phyloP scores from a whole-genome alignment of 2,888 invertebrate genomes.

The Phytoseiulus persimilis region DNA sequence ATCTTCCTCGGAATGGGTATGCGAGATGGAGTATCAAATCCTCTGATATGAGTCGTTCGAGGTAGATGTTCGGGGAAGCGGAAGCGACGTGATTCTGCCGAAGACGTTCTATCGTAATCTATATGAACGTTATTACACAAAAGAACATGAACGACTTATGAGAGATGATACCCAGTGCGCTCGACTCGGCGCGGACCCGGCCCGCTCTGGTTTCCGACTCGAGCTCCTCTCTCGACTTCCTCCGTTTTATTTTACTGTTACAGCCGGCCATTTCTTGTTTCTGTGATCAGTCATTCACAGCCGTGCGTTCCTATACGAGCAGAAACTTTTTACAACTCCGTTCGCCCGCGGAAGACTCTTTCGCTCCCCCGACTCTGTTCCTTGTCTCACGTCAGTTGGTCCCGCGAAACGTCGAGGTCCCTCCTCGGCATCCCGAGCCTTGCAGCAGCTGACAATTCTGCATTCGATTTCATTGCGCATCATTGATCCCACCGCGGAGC shows the following conservation, averaged over 20 bases:
- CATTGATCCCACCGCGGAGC: not conserved
- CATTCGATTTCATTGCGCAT: too few relatives aligned
- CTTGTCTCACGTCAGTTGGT: not conserved
- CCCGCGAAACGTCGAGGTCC: not conserved
- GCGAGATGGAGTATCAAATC: not conserved
- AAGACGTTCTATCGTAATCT: too few relatives aligned
- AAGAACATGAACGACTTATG: too few relatives aligned
- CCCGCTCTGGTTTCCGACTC: too few relatives aligned
- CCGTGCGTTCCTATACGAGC: not conserved
- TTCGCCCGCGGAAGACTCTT: not conserved
- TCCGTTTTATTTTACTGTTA: not conserved
- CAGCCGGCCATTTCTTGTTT: not conserved
- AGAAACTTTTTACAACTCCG: not conserved
- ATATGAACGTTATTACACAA: too few relatives aligned
- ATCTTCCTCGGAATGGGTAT: not conserved
- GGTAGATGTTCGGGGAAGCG: too few relatives aligned
- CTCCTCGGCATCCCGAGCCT: not conserved
- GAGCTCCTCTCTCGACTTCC: not conserved
- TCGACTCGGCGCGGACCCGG: not conserved
- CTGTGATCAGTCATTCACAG: not conserved
- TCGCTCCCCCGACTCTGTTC: not conserved
- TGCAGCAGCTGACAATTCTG: not conserved
- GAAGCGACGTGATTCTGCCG: too few relatives aligned
- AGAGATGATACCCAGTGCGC: too few relatives aligned
- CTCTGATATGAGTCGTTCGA: too few relatives aligned